Percentiles rank a stretch among this genome's conserved stretches.
Conservation (phyloP, 2,797 vertebrate genomes). For the Hipposideros larvatus region DNA sequence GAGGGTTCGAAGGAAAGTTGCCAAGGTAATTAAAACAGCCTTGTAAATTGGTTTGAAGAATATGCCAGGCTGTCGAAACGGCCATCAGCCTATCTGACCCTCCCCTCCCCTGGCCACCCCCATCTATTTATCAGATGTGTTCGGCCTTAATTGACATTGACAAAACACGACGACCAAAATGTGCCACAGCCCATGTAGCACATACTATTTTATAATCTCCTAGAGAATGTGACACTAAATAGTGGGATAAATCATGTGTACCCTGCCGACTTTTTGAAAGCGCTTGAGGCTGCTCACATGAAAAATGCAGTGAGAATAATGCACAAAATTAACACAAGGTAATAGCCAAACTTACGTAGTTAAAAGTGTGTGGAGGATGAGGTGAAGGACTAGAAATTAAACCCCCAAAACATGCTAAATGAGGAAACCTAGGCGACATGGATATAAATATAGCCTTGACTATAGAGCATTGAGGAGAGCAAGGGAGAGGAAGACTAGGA, state of each 20-base stretch:
- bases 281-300: background rate
- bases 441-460: background rate
- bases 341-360: background rate
- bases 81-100: slow-evolving; percentile 50
- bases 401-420: background rate
- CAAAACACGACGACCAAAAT: slow-evolving; percentile 20
- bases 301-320: background rate
- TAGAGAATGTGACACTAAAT: background rate
- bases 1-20: slow-evolving; percentile 42
- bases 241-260: background rate
- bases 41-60: slow-evolving; percentile 67
- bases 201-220: background rate
- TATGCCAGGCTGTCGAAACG: slow-evolving; percentile 40
- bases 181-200: background rate
- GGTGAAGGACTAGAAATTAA: background rate
- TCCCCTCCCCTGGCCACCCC: background rate
- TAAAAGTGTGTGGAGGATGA: background rate
- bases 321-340: background rate
- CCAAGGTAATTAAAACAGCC: slow-evolving; percentile 69
- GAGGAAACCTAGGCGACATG: background rate
- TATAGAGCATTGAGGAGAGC: background rate
- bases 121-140: slow-evolving; percentile 38
- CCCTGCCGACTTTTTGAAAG: background rate
- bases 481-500: background rate
- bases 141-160: slow-evolving; percentile 70